These are phyloP conservation scores for Folsomia manolachei DNA, from an alignment of 2,888 invertebrate species.

Conservation along the genomic window DNA sequence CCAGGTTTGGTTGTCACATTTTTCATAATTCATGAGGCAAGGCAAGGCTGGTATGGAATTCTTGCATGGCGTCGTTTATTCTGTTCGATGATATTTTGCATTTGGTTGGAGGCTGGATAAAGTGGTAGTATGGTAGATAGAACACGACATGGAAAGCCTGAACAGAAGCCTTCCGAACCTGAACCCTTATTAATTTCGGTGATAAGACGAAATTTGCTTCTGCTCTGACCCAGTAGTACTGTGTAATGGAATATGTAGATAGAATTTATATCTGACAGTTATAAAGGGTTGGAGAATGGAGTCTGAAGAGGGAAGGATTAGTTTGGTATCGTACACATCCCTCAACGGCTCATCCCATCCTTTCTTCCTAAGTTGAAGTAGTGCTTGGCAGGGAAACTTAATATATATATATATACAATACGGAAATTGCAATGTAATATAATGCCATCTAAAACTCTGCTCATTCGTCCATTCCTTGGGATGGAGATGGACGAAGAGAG, in stretches of 20 bases:
- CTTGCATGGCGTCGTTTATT: no score
- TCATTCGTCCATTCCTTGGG: not conserved
- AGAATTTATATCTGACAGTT: conserved; percentile 6
- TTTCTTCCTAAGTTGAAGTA: no score
- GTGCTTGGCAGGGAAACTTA: not conserved
- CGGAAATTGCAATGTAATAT: no score
- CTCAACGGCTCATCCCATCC: not conserved
- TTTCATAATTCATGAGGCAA: not conserved
- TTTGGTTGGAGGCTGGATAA: not conserved
- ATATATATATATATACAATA: no score
- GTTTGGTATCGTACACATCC: not conserved
- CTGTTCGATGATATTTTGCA: not conserved
- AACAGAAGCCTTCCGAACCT: not conserved
- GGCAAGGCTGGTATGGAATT: not conserved
- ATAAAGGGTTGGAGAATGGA: not conserved
- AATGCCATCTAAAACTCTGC: no score
- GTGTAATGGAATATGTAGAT: no score
- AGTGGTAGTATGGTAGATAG: no score
- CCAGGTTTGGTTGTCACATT: not conserved
- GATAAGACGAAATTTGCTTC: conserved; percentile 5
- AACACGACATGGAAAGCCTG: no score
- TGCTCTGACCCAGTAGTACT: conserved; percentile 1
- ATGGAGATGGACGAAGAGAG: not conserved
- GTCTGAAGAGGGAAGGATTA: conserved; percentile 5
- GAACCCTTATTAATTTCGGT: not conserved